Percentiles rank a stretch among this genome's conserved stretches.
These are phyloP conservation scores for Delichon dasypus DNA, from an alignment of 2,797 vertebrate genomes.

Conservation along the genomic window DNA sequence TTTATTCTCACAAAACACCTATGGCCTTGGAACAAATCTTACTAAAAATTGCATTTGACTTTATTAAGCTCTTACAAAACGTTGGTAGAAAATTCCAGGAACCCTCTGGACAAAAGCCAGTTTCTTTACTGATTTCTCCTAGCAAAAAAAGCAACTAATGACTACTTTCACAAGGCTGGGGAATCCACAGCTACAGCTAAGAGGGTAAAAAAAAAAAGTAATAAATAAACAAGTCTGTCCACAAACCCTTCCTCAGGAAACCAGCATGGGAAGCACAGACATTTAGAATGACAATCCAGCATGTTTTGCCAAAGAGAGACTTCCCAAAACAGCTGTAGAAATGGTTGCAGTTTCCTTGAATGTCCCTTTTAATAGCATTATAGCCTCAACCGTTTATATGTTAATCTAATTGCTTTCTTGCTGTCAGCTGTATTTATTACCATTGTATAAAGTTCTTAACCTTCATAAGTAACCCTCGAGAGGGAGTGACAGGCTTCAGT, in stretches of 20 bases:
- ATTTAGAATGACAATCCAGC: constrained; percentile 55
- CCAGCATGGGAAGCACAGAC: constrained; percentile 46
- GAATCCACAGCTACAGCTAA: constrained; percentile 48
- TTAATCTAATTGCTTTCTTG: constrained; percentile 15
- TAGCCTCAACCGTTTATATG: not conserved
- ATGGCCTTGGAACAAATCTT: not conserved
- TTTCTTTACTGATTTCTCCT: constrained; percentile 24
- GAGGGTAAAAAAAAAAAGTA: not conserved
- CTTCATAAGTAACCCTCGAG: not conserved
- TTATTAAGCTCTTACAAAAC: constrained; percentile 26
- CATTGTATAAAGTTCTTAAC: not conserved
- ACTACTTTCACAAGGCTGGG: constrained; percentile 24
- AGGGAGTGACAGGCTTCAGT: not conserved
- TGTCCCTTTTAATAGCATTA: not conserved
- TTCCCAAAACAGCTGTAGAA: constrained; percentile 56
- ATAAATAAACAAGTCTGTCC: constrained; percentile 27
- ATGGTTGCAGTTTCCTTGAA: constrained; percentile 14
- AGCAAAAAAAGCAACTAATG: constrained; percentile 23
- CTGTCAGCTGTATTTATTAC: not conserved
- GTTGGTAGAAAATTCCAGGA: constrained; percentile 41
- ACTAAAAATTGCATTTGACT: constrained; percentile 18
- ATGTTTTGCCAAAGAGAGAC: constrained; percentile 32
- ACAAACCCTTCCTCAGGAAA: constrained; percentile 63
- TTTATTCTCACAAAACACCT: not conserved
- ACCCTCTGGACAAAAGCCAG: not conserved